These are phyloP conservation scores for Heliopora coerulea DNA, from an alignment of 92 coral and sea anemone genomes.

Conservation along the genomic window DNA sequence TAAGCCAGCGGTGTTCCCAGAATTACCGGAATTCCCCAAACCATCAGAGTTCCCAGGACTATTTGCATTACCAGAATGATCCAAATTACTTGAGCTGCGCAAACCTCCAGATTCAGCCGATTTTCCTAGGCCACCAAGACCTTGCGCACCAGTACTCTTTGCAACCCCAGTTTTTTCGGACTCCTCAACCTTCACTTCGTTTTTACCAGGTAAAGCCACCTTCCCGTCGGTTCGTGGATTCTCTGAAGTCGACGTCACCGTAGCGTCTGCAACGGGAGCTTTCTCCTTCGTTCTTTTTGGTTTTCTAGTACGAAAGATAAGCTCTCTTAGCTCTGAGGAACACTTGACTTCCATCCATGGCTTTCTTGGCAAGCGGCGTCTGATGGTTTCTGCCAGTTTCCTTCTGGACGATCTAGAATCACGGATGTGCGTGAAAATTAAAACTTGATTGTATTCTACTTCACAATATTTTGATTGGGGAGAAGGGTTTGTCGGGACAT, in stretches of 20 bases:
- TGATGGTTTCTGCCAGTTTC: conserved; percentile 57
- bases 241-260: conserved; percentile 3
- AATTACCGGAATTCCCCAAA: neutral
- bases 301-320: conserved; percentile 52
- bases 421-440: neutral
- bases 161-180: neutral
- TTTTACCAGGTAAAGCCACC: neutral
- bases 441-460: no score
- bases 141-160: neutral
- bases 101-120: no score
- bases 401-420: conserved; percentile 79
- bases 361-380: conserved; percentile 74
- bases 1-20: neutral
- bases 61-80: neutral
- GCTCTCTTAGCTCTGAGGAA: conserved; percentile 71
- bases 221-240: conserved; percentile 3
- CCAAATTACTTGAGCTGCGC: neutral
- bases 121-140: neutral
- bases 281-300: conserved; percentile 47
- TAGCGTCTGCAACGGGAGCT: conserved; percentile 9
- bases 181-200: neutral
- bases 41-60: neutral
- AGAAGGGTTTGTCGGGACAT: no score
- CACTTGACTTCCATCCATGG: conserved; percentile 94
- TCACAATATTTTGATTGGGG: no score